Percentiles rank a stretch among this genome's conserved stretches.
Evolutionary conservation across 1,140 invertebrate species (phyloP).

Genomic region (Aricia agestis): DNA sequence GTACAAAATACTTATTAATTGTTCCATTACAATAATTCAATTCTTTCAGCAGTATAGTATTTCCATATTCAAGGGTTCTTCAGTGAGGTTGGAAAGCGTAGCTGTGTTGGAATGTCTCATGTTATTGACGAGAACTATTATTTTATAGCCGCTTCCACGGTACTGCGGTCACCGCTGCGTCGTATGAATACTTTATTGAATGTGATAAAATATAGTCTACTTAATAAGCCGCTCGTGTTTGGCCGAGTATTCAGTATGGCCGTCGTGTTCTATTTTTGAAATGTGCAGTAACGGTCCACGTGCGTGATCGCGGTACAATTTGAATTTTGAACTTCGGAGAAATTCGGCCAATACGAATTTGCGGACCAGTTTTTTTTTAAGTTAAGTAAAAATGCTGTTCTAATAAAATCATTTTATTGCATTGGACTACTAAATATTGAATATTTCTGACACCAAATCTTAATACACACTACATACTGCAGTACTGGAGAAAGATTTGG

Average conservation of each 20-base stretch:
- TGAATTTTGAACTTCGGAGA: slow-evolving; percentile 69
- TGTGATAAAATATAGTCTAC: slow-evolving; percentile 66
- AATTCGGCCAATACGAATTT: slow-evolving; percentile 49
- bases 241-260: slow-evolving; percentile 66
- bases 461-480: no score
- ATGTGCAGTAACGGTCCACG: slow-evolving; percentile 69
- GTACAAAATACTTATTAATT: no score
- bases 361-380: not conserved
- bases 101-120: slow-evolving; percentile 4
- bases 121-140: slow-evolving; percentile 35
- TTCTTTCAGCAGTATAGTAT: no score
- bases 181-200: slow-evolving; percentile 63
- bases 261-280: slow-evolving; percentile 71
- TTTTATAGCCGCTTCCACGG: slow-evolving; percentile 62
- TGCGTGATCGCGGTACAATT: slow-evolving; percentile 68
- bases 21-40: no score
- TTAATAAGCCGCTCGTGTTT: slow-evolving; percentile 65
- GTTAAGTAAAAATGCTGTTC: no score
- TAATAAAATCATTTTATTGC: no score
- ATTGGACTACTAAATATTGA: no score
- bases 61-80: no score
- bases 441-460: no score
- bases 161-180: slow-evolving; percentile 50
- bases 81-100: no score
- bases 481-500: no score